Conservation (phyloP, 2,797 vertebrate genomes). For the Syndactyla subalaris region DNA sequence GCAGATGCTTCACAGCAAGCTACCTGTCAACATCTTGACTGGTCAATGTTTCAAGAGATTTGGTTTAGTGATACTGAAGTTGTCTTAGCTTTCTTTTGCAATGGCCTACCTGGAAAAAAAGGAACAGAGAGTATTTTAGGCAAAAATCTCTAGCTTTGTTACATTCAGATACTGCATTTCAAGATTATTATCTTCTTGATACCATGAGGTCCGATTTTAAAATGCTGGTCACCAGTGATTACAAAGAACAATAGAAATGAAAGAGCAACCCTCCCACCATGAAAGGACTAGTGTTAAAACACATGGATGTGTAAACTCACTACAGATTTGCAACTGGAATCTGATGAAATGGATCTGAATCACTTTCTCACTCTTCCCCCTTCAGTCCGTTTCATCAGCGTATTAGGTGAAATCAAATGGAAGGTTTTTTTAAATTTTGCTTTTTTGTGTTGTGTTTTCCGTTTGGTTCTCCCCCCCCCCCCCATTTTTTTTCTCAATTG, state of each 20-base stretch:
- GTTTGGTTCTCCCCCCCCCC: background rate
- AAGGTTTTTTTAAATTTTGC: conserved; percentile 7
- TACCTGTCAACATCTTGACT: background rate
- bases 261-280: conserved; percentile 55
- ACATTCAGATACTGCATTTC: conserved; percentile 41
- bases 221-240: conserved; percentile 68
- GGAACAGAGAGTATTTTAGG: background rate
- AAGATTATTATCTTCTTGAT: conserved; percentile 30
- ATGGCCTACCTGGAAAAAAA: background rate
- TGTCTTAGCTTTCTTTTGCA: conserved; percentile 27
- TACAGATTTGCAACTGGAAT: conserved; percentile 66
- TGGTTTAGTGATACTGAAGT: conserved; percentile 35
- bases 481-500: conserved; percentile 3
- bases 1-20: background rate
- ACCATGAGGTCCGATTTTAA: conserved; percentile 50
- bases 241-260: conserved; percentile 54
- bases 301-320: conserved; percentile 68
- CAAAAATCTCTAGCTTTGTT: conserved; percentile 42
- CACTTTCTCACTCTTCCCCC: background rate
- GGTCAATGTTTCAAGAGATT: background rate
- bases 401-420: conserved; percentile 67
- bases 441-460: background rate
- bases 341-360: conserved; percentile 50
- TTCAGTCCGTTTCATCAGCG: conserved; percentile 60
- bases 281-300: conserved; percentile 79